Percentiles rank a stretch among this genome's conserved stretches.
These are phyloP conservation scores for Chrysina gloriosa DNA, from an alignment of 2,888 invertebrate genomes.

Conservation along the genomic window DNA sequence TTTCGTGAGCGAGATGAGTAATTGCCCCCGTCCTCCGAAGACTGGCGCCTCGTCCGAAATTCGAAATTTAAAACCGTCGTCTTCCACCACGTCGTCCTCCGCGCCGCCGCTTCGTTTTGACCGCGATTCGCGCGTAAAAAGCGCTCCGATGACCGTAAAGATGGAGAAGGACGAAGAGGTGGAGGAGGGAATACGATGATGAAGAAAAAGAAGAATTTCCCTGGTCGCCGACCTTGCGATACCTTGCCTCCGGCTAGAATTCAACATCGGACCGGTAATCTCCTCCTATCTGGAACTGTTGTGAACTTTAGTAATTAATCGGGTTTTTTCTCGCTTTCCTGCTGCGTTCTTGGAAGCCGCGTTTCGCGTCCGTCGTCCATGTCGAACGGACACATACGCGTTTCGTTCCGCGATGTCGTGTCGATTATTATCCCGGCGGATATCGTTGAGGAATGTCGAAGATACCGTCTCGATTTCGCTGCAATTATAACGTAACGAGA, in stretches of 20 bases:
- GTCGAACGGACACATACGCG: not conserved
- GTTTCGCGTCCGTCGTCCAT: not conserved
- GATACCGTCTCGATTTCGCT: no score
- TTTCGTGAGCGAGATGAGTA: conserved; percentile 29
- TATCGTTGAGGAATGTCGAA: no score
- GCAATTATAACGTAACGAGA: no score
- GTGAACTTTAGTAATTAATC: conserved; percentile 34
- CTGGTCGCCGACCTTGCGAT: conserved; percentile 41
- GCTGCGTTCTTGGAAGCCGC: conserved; percentile 9
- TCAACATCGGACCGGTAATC: conserved; percentile 34
- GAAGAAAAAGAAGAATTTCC: conserved; percentile 37
- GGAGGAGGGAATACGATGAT: conserved; percentile 2
- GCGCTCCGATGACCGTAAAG: not conserved
- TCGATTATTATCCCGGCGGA: no score
- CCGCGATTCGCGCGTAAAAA: conserved; percentile 22
- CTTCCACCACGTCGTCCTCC: not conserved
- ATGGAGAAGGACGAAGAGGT: not conserved
- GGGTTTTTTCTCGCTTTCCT: conserved; percentile 7
- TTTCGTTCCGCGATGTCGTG: not conserved
- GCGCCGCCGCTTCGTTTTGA: conserved; percentile 15
- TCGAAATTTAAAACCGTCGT: conserved; percentile 24
- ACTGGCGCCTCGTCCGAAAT: conserved; percentile 32
- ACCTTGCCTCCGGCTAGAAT: conserved; percentile 36
- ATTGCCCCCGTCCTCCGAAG: not conserved
- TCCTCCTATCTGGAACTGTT: conserved; percentile 21